Evolutionary conservation across 2,797 vertebrate genomes (phyloP), one percentile per base, ranked within the genome.

Genomic region (Melanotaenia trifasciata): DNA sequence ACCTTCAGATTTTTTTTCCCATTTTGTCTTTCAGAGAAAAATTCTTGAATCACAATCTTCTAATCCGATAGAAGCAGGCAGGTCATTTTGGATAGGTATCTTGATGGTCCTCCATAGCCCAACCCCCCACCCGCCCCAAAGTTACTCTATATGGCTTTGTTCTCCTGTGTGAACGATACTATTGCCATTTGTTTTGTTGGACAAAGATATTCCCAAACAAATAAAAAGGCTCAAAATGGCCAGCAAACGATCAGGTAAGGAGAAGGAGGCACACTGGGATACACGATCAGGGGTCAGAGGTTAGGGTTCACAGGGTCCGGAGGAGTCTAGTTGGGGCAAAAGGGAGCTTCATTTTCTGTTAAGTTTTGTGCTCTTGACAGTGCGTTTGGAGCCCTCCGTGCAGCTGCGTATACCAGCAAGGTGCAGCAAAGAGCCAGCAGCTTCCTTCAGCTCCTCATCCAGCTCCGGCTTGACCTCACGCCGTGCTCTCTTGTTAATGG

Each of bases 391-490:
- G 72, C 96, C 95, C 78, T 97, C 96, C 64, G 94, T 94, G 89
- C 96, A 97, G 16, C 95, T 97, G 83, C 96, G 96, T 90, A 99
- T 97, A 79, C 98, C 98, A 2, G 98, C 98, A 30, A 99, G 96
- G 92, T 99, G 98, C 69, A 99, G 96, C 87, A 99, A 95, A 22
- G 98, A 99, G 28, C 98, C 98, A 0, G 98, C 98, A 0, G 98
- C 98, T 84, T 99, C 98, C 87, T 99, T 98, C 70, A 99, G 90
- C 96, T 99, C 98, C 86, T 99, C 97, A 14, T 99, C 98, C 18
- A 99, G 95, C 89, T 99, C 98, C 2, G 95, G 95, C 80, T 96
- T 95, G 5, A 93, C 79, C 84, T 96, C 97, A 45, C 95, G 92
- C 0, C 95, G 83, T 1, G 87, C 92, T 87, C 96, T 95, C 86